Conservation (phyloP, 2,888 invertebrate genomes). For the Drosophila rellima region DNA sequence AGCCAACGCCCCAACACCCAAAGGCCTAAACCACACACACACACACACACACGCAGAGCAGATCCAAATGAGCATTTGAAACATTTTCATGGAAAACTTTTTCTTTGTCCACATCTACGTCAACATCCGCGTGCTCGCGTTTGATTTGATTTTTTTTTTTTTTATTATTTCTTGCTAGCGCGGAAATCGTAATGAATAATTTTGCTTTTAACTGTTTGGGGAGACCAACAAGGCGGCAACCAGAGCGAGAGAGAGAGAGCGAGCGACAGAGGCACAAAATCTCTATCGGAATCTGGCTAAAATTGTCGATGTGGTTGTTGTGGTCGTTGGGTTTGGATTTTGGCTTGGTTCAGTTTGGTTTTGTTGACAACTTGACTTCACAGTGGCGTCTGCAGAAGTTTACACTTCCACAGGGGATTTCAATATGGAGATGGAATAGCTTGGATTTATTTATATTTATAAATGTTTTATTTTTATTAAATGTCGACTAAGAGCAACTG, state of each 20-base stretch:
- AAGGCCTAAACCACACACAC: conserved; percentile 22
- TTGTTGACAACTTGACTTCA: conserved; percentile 19
- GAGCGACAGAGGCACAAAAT: conserved; percentile 32
- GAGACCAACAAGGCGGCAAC: conserved; percentile 20
- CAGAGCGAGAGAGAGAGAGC: not conserved
- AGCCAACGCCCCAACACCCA: conserved; percentile 31
- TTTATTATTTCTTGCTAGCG: conserved; percentile 52
- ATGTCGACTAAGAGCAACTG: too few relatives aligned
- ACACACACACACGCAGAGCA: conserved; percentile 34
- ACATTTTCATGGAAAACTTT: conserved; percentile 77
- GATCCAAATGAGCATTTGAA: conserved; percentile 75
- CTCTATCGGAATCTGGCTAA: conserved; percentile 62
- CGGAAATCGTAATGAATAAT: conserved; percentile 81
- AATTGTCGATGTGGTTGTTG: conserved; percentile 46
- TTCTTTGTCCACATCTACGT: conserved; percentile 48
- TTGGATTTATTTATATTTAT: too few relatives aligned
- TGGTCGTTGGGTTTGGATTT: conserved; percentile 56
- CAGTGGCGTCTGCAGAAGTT: conserved; percentile 7
- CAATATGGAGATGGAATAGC: not conserved
- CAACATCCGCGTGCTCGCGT: conserved; percentile 44
- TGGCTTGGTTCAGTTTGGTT: conserved; percentile 51
- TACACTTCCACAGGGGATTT: conserved; percentile 11
- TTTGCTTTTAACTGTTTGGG: conserved; percentile 71
- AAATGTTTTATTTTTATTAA: too few relatives aligned
- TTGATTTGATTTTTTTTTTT: conserved; percentile 33